Conservation (phyloP, 2,113 vertebrate species). For the Narcine bancroftii region DNA sequence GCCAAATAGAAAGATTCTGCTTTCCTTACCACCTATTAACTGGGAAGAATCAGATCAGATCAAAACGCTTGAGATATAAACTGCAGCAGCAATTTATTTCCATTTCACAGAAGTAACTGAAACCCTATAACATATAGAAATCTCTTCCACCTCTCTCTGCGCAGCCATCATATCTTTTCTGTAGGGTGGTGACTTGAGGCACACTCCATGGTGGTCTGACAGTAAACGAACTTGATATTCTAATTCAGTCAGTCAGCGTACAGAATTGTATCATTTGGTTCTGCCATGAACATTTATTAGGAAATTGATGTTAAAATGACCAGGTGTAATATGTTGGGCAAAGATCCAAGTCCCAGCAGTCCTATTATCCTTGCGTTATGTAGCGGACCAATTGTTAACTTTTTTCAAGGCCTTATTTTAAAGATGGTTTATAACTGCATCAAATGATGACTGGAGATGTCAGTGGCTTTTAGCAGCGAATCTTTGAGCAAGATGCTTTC, state of each 20-base stretch:
- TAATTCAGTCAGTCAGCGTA: neutral
- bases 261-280: neutral
- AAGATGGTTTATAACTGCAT: neutral
- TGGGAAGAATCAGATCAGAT: neutral
- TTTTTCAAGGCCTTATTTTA: neutral
- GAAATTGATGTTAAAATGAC: neutral
- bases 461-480: no score
- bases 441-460: no score
- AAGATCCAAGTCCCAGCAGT: neutral
- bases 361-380: neutral
- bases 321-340: neutral
- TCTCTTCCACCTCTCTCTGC: no score
- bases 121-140: neutral
- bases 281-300: neutral
- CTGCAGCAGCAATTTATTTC: neutral
- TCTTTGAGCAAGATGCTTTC: neutral
- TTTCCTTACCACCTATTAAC: neutral
- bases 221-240: no score
- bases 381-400: neutral
- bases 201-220: no score
- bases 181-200: no score
- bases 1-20: neutral
- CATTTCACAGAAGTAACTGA: neutral
- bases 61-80: neutral
- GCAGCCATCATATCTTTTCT: no score